Percentiles rank a stretch among this genome's conserved stretches.
phyloP scores from a whole-genome alignment of 2,888 invertebrate species.

The Miltochrista miniata region DNA sequence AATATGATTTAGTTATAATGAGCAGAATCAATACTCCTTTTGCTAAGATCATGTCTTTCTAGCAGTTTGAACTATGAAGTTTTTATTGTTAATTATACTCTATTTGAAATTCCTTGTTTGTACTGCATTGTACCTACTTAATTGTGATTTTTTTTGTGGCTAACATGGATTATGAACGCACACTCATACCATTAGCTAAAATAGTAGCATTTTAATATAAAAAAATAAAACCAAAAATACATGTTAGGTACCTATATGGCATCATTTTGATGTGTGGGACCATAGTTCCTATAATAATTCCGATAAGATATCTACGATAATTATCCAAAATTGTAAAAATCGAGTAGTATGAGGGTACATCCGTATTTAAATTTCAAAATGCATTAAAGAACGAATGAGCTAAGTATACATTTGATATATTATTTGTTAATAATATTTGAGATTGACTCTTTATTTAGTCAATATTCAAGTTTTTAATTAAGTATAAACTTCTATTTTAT shows the following conservation, averaged over 20 bases:
- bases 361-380: slow-evolving; percentile 24
- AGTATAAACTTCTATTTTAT: too few species aligned
- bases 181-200: slow-evolving; percentile 20
- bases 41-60: slow-evolving; percentile 39
- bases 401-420: too few species aligned
- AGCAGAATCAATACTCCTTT: slow-evolving; percentile 40
- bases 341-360: slow-evolving; percentile 16
- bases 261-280: slow-evolving; percentile 23
- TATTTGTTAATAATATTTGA: too few species aligned
- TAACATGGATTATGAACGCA: slow-evolving; percentile 24
- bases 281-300: slow-evolving; percentile 12
- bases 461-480: too few species aligned
- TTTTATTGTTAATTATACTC: slow-evolving; percentile 21
- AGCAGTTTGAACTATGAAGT: slow-evolving; percentile 31
- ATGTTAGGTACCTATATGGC: slow-evolving; percentile 11
- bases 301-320: slow-evolving; percentile 4
- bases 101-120: slow-evolving; percentile 28
- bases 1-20: slow-evolving; percentile 29
- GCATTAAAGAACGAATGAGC: neutral
- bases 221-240: slow-evolving; percentile 15
- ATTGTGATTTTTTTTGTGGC: slow-evolving; percentile 26
- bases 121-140: slow-evolving; percentile 14
- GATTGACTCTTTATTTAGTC: too few species aligned
- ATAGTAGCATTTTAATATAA: slow-evolving; percentile 11
- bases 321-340: slow-evolving; percentile 24